A percentile compares a stretch with the other conserved stretches of the same genome.
Conservation (phyloP, 2,113 vertebrate species). For the Rhegmatorhina hoffmannsi region DNA sequence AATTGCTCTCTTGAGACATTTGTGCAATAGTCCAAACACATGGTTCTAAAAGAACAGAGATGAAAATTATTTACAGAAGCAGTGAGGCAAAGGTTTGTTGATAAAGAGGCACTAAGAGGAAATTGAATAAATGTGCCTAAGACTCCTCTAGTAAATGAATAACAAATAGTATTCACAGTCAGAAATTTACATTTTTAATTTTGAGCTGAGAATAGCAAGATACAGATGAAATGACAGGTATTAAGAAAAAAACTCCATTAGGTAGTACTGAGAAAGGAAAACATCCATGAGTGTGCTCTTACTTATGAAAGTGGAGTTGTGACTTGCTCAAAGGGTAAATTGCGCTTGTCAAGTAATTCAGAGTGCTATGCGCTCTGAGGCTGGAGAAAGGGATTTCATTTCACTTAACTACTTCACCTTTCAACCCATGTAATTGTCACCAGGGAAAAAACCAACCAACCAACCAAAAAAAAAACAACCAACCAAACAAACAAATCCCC, state of each 20-base stretch:
- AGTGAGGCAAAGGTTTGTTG: not conserved
- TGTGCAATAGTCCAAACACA: not conserved
- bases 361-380: not conserved
- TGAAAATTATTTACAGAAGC: constrained; percentile 15
- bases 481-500: not conserved
- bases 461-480: not conserved
- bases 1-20: not conserved
- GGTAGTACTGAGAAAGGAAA: not conserved
- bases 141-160: not conserved
- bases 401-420: not conserved
- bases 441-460: not conserved
- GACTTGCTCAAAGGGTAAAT: not conserved
- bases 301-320: not conserved
- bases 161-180: not conserved
- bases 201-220: not conserved
- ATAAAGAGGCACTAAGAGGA: constrained; percentile 31
- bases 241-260: not conserved
- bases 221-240: not conserved
- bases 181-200: not conserved
- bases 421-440: not conserved
- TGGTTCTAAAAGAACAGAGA: not conserved
- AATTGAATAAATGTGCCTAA: not conserved
- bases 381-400: not conserved
- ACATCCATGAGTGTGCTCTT: not conserved
- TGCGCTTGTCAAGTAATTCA: not conserved